Percentiles rank a stretch among this genome's conserved stretches.
phyloP scores from a whole-genome alignment of 2,888 invertebrate genomes.

The Lamproptera curius region DNA sequence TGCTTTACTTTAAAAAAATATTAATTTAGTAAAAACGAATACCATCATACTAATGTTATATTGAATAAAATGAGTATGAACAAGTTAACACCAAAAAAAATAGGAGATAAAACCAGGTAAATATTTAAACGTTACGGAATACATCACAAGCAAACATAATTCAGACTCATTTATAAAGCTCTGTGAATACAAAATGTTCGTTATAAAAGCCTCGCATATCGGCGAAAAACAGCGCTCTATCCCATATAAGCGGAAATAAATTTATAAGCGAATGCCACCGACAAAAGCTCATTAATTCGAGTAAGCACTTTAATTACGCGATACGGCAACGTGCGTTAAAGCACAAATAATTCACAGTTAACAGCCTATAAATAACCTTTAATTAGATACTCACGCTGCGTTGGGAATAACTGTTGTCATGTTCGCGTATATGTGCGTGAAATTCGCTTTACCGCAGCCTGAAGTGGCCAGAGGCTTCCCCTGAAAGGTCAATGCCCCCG shows the following conservation, averaged over 20 bases:
- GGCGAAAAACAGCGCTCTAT: conserved; percentile 2
- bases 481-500: conserved; percentile 70
- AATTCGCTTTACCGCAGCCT: conserved; percentile 65
- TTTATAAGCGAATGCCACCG: conserved; percentile 5
- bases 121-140: too few species aligned
- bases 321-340: conserved; percentile 19
- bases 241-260: conserved; percentile 2
- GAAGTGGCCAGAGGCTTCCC: conserved; percentile 63
- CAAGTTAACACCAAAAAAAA: not conserved
- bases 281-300: conserved; percentile 19
- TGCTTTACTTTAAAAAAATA: too few species aligned
- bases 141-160: too few species aligned
- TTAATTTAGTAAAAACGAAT: too few species aligned
- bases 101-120: too few species aligned
- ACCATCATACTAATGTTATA: too few species aligned
- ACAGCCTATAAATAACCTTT: conserved; percentile 21
- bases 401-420: conserved; percentile 44
- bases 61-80: too few species aligned
- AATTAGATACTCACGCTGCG: conserved; percentile 47
- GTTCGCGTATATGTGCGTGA: conserved; percentile 50
- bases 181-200: not conserved
- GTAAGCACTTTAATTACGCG: conserved; percentile 18
- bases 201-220: not conserved
- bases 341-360: conserved; percentile 19
- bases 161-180: not conserved